Base-by-base conservation (phyloP, 2,888 invertebrate species). In the Pandemis heparana region DNA sequence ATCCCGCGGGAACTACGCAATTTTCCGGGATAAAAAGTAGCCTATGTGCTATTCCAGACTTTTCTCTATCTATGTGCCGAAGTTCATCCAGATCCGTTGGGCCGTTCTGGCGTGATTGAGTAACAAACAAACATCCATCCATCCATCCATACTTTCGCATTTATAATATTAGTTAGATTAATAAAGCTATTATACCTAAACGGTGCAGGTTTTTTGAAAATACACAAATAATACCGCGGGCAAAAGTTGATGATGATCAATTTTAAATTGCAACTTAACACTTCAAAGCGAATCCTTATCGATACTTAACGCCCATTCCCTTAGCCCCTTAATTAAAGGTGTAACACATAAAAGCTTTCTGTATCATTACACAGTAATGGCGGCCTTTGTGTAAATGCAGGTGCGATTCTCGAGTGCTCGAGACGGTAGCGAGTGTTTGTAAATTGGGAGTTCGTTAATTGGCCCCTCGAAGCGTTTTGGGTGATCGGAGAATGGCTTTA, bases 301-400 rank as follows among this genome's bases (percentile, higher is more conserved):
- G n/a, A 56, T 23, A 41, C 18, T 32, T 32, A 12, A 48, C 48
- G n/a, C 53, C 53, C 66, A 66, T 56, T 51, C 18, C 41, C 53
- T 66, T 56, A 18, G 39, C 39, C 56, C 53, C 66, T 56, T 66
- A 66, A 67, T 56, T 67, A 53, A 23, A 38, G 41, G 18, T 14
- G 41, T 18, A 12, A 67, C 56, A 56, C 41, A 67, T 39, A 56
- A 67, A 56, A 56, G 66, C 66, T 67, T 41, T 41, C 51, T 51
- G n/a, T 65, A 65, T 65, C 66, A 56, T 66, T 67, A 56, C 53
- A 12, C 14, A 16, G 39, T 51, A 65, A 65, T 56, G 16, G 18
- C 41, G 53, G 10, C 16, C 23, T 41, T 41, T 56, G 66, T 53
- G 53, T 9, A 67, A 56, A 56, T 67, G 41, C 65, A 56, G 65